phyloP scores from a whole-genome alignment of 2,888 invertebrate genomes.

The Acrobasis suavella region DNA sequence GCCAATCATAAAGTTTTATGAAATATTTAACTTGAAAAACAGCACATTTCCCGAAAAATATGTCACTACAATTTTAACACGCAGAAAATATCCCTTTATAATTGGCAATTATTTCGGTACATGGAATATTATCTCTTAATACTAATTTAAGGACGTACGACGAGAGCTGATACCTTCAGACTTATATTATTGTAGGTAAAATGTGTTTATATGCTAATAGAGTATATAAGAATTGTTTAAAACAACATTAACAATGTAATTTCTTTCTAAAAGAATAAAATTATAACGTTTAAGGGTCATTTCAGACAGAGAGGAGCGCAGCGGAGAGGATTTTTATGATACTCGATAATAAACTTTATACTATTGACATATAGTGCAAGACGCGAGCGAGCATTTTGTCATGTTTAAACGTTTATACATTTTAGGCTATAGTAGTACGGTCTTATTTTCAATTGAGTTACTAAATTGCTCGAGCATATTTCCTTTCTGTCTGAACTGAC shows the following conservation, averaged over 20 bases:
- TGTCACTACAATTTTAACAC: background rate
- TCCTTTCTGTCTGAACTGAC: no score
- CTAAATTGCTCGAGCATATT: no score
- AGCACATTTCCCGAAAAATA: background rate
- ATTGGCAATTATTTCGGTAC: background rate
- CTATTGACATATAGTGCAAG: no score
- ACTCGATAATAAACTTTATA: no score
- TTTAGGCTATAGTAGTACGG: no score
- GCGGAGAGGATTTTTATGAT: no score
- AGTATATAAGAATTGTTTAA: slow-evolving; percentile 12
- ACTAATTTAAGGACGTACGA: background rate
- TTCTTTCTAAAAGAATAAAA: slow-evolving; percentile 7
- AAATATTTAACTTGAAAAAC: background rate
- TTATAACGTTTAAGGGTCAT: background rate
- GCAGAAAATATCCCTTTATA: background rate
- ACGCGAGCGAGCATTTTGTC: no score
- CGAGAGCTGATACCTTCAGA: background rate
- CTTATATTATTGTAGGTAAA: slow-evolving; percentile 1
- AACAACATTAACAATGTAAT: slow-evolving; percentile 13
- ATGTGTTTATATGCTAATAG: background rate
- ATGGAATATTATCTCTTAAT: slow-evolving; percentile 13
- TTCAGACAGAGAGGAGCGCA: no score
- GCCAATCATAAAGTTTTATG: background rate
- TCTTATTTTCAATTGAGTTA: no score
- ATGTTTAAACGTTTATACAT: no score